Base-by-base conservation (phyloP, 92 coral and sea anemone genomes). In the Epizoanthus stellaris region DNA sequence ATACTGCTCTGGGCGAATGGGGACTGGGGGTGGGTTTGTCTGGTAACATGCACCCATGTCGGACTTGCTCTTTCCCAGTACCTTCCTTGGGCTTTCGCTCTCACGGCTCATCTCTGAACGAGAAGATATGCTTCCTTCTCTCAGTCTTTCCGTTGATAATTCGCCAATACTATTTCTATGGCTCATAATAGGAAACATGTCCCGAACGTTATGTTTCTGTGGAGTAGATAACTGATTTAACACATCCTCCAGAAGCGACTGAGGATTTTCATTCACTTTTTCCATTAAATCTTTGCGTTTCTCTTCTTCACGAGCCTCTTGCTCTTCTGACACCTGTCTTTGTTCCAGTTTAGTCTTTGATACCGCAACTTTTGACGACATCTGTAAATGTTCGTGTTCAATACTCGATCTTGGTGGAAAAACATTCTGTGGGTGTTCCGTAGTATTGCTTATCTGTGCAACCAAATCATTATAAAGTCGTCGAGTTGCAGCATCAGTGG, bases 381-480 rank as follows among this genome's bases (percentile, higher is more conserved):
- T 52, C 36, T 62, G 66, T 21, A 14, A 5, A 1, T 82, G 39
- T 21, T 83, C 80, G 34, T 23, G 10, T 80, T 77, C 86, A 20
- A 64, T 17, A 16, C 67, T 68, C 56, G 85, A 1, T 63, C 42
- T 80, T 21, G 70, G 85, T 25, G 93, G 87, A 75, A 85, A 92
- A 67, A 85, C 90, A 59, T 67, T 79, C 58, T 80, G 82, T 6
- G 80, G 72, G 57, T 73, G 86, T 13, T 87, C 86, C 38, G 85
- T 56, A 11, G 98, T 94, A 54, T 83, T 91, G 34, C 68, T 72
- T 5, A 92, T 62, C 80, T 94, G 95, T 11, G 90, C 83, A 13
- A 92, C 70, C 38, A 92, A 90, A 49, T 80, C 86, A 25, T 88
- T 89, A 83, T 85, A 89, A 57, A 88, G 72, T 77, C 87, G 85